A percentile compares a stretch with the other conserved stretches of the same genome.
Conservation (phyloP, 1,140 invertebrate species). For the Apis dorsata region DNA sequence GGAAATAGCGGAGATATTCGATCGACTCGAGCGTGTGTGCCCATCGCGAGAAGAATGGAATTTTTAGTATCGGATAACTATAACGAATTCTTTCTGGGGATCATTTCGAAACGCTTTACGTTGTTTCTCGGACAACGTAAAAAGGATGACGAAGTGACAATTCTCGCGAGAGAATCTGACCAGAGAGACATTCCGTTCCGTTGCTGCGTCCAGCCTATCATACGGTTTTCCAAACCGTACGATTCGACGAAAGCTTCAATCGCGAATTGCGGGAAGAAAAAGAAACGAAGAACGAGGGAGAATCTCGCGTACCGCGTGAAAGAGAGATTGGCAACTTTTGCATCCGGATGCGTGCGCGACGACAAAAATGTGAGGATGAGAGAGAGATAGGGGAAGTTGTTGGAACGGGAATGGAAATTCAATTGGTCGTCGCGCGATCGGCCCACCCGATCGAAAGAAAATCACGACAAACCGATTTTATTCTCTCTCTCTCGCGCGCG, state of each 20-base stretch:
- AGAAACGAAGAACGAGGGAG: neutral
- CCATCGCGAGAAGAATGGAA: too few species aligned
- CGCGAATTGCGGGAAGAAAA: too few species aligned
- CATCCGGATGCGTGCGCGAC: neutral
- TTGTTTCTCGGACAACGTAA: too few species aligned
- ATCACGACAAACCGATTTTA: constrained; percentile 68
- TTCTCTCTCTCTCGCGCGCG: neutral
- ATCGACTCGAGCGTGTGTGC: too few species aligned
- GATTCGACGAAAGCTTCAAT: neutral
- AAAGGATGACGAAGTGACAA: too few species aligned
- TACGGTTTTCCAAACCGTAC: neutral
- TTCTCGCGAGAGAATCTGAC: too few species aligned
- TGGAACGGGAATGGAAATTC: constrained; percentile 44
- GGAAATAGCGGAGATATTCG: too few species aligned
- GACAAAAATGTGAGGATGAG: neutral
- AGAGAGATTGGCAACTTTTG: neutral
- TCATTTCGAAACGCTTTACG: too few species aligned
- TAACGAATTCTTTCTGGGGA: too few species aligned
- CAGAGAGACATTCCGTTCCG: neutral
- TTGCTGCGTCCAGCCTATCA: too few species aligned
- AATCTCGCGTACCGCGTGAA: neutral
- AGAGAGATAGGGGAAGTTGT: neutral
- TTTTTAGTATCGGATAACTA: too few species aligned
- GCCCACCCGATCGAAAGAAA: constrained; percentile 39
- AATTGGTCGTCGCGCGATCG: constrained; percentile 49